phyloP scores from a whole-genome alignment of 2,113 vertebrate genomes.

The Harpagus bidentatus region DNA sequence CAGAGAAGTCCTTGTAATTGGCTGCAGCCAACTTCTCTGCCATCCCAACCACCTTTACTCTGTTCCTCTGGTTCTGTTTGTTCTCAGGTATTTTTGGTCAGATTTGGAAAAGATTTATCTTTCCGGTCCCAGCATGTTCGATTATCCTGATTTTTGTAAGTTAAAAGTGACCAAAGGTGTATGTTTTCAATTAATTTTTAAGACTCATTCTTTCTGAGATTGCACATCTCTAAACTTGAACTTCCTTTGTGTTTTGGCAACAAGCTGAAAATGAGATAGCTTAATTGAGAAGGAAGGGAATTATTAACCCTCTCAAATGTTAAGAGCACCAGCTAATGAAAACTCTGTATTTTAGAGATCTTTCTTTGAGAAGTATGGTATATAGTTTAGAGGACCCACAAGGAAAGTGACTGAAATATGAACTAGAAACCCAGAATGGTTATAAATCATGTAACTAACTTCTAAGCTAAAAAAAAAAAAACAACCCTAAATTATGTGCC shows the following conservation, averaged over 20 bases:
- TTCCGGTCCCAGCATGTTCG: neutral
- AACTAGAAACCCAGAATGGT: neutral
- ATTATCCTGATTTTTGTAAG: constrained; percentile 46
- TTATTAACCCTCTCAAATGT: neutral
- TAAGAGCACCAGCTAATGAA: neutral
- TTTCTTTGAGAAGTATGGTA: neutral
- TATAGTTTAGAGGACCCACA: neutral
- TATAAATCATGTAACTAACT: neutral
- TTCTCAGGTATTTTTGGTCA: constrained; percentile 18
- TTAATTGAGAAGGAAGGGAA: neutral
- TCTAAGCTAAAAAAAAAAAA: neutral
- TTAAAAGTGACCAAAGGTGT: constrained; percentile 32
- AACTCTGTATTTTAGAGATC: neutral
- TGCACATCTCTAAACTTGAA: neutral
- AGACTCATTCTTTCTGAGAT: neutral
- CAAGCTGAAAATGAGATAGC: neutral
- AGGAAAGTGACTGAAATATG: neutral
- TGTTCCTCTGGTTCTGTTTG: neutral
- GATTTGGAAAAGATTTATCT: constrained; percentile 44
- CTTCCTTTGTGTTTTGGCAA: neutral
- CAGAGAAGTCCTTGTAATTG: neutral
- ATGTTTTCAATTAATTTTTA: constrained; percentile 25
- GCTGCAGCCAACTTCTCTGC: neutral
- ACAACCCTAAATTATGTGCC: neutral
- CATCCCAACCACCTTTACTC: neutral